Evolutionary conservation across 2,113 vertebrate genomes (phyloP), one percentile per base, ranked within the genome.

Genomic region (Podocnemis expansa): DNA sequence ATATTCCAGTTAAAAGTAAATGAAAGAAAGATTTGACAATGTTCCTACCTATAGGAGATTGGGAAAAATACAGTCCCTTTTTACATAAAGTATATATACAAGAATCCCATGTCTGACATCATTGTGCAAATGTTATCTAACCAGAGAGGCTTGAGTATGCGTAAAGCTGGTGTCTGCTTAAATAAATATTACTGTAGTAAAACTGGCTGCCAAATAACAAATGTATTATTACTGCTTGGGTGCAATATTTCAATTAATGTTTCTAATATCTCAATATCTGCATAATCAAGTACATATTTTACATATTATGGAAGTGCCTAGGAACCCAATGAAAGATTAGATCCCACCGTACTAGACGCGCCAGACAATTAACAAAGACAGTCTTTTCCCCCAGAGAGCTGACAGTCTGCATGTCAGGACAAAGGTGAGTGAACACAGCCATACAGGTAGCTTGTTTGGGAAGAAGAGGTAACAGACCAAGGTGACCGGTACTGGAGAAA

Each of bases 31-130:
- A 16, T 47, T 75, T 84, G 63, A 82, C 85, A 76, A 81, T 79
- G 56, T 45, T 70, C 49, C n/a, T 78, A 38, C 49, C 45, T 82
- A 17, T 8, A 11, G 19, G 41, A 78, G 93, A 11, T 14, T 16
- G 56, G 49, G 19, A 0, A 2, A 80, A 55, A 16, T 22, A 29
- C 10, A 3, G 5, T 31, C 79, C 60, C 13, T 7, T 17, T 34
- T 47, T 29, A 2, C 45, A 17, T 8, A 47, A 63, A 8, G 0
- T 5, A 5, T 0, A 1, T 38, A 6, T 82, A 76, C 67, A 31
- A 12, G 34, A 34, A 4, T 14, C 1, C 51, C 41, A 19, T 38
- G 24, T 73, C 86, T 49, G 83, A 63, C 78, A 4, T 54, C 19
- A 17, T 21, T 47, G 1, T 47, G 87, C 78, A 79, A 83, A 51